Evolutionary conservation across 2,888 invertebrate genomes (phyloP).

Genomic region (Rhopalosiphum nymphaeae): DNA sequence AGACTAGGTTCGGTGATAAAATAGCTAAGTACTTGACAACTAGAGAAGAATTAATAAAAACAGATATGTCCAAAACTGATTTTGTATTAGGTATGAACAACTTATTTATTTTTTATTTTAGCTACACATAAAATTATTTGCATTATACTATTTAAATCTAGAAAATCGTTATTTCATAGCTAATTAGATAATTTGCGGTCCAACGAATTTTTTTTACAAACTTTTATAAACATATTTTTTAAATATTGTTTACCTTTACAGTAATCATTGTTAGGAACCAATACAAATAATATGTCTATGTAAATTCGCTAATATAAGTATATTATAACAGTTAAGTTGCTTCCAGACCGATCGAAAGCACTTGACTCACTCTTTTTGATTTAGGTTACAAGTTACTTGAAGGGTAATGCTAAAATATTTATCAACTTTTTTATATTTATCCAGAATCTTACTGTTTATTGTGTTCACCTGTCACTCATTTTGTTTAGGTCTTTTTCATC

Average conservation of each 20-base stretch:
- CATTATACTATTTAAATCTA: neutral
- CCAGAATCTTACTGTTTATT: neutral
- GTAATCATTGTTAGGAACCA: neutral
- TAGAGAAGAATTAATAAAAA: conserved; percentile 73
- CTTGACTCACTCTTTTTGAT: neutral
- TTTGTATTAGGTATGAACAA: conserved; percentile 73
- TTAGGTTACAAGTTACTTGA: conserved; percentile 69
- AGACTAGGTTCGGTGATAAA: conserved; percentile 45
- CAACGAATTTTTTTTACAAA: neutral
- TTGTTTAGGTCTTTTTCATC: conserved; percentile 76
- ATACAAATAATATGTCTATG: conserved; percentile 70
- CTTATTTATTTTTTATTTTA: neutral
- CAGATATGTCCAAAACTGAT: conserved; percentile 74
- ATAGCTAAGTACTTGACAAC: conserved; percentile 66
- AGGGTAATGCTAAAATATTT: conserved; percentile 66
- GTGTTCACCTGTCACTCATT: too few relatives aligned
- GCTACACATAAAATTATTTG: neutral
- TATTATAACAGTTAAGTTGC: neutral
- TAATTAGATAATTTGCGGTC: neutral
- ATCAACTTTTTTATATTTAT: neutral
- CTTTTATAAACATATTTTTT: too few relatives aligned
- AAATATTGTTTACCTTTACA: neutral
- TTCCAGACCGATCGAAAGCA: neutral
- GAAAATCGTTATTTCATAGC: neutral
- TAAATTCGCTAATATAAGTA: conserved; percentile 73